Percentiles rank a stretch among this genome's conserved stretches.
These are phyloP conservation scores for Baronia brevicornis DNA, from an alignment of 2,888 invertebrate genomes.

Conservation along the genomic window DNA sequence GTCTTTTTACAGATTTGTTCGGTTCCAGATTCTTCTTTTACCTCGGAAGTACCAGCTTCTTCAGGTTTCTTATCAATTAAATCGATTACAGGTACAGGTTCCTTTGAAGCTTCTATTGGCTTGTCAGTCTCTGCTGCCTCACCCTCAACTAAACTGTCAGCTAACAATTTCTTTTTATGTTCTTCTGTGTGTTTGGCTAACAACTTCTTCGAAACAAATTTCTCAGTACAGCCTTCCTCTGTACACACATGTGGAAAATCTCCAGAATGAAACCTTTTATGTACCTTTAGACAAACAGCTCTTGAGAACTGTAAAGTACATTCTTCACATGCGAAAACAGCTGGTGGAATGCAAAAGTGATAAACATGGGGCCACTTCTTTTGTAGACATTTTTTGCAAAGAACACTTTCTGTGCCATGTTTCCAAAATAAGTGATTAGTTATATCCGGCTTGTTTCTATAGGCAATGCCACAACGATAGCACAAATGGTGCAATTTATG, in stretches of 20 bases:
- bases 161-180: constrained; percentile 67
- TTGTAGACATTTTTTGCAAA: constrained; percentile 89
- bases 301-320: constrained; percentile 84
- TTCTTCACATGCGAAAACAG: constrained; percentile 86
- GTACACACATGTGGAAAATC: constrained; percentile 83
- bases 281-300: constrained; percentile 88
- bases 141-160: constrained; percentile 43
- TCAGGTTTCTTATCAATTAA: constrained; percentile 52
- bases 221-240: constrained; percentile 82
- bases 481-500: constrained; percentile 91
- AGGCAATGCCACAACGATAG: constrained; percentile 91
- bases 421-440: constrained; percentile 95
- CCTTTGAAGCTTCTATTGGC: constrained; percentile 41
- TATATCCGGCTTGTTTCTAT: constrained; percentile 90
- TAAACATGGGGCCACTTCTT: constrained; percentile 95
- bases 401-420: constrained; percentile 91
- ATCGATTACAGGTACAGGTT: constrained; percentile 50
- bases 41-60: constrained; percentile 46
- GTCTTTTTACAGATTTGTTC: constrained; percentile 54
- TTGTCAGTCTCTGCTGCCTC: constrained; percentile 35
- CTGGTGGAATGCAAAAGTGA: constrained; percentile 91
- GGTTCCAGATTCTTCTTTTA: constrained; percentile 42
- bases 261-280: constrained; percentile 84
- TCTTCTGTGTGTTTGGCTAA: constrained; percentile 81
- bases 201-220: constrained; percentile 88